These are phyloP conservation scores for Spinibarbus caldwelli DNA, from an alignment of 2,797 vertebrate genomes.

Conservation along the genomic window DNA sequence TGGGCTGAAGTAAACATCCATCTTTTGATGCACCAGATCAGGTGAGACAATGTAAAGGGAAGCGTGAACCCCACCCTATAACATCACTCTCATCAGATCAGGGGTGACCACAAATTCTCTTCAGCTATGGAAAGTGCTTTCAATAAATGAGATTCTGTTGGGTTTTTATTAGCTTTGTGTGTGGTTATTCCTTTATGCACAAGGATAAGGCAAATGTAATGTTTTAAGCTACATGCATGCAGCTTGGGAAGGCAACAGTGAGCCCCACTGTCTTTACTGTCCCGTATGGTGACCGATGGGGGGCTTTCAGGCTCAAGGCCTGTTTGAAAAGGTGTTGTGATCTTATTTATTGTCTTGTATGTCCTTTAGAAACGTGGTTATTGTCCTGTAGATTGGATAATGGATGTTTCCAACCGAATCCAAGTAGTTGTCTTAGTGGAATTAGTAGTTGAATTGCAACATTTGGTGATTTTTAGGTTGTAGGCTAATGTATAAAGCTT, in stretches of 20 bases:
- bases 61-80: conserved; percentile 58
- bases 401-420: neutral
- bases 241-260: neutral
- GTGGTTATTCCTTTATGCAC: neutral
- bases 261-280: neutral
- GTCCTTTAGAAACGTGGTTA: neutral
- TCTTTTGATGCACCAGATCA: conserved; percentile 22
- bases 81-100: conserved; percentile 33
- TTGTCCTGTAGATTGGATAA: neutral
- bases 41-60: conserved; percentile 41
- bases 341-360: neutral
- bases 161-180: neutral
- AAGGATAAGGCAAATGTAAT: neutral
- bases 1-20: neutral
- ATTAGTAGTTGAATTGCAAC: neutral
- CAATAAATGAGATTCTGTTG: neutral
- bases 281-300: neutral
- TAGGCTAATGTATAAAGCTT: neutral
- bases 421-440: neutral
- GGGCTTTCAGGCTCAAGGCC: neutral
- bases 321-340: conserved; percentile 21
- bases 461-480: neutral
- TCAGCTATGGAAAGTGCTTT: neutral
- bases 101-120: neutral
- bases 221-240: neutral